Conservation (phyloP, 2,113 vertebrate genomes). For the Gavia stellata region DNA sequence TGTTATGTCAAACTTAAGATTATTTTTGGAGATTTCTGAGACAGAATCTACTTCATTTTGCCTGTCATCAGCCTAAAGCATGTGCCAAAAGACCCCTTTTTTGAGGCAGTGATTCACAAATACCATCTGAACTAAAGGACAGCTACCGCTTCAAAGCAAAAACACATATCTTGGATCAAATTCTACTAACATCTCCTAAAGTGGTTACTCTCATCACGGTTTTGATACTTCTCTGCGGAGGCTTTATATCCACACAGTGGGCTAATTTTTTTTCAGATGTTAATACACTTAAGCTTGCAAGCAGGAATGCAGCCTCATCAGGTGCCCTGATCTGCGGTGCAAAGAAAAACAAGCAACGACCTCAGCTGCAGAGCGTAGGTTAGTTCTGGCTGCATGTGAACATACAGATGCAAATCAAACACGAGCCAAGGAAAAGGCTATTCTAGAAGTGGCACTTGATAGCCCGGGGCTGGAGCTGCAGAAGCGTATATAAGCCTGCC, state of each 20-base stretch:
- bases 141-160: constrained; percentile 22
- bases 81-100: constrained; percentile 54
- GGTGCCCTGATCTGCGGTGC: background rate
- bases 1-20: constrained; percentile 57
- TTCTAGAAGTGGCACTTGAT: constrained; percentile 32
- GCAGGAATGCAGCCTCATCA: background rate
- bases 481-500: background rate
- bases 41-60: constrained; percentile 56
- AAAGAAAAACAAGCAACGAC: background rate
- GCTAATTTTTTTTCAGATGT: background rate
- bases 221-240: background rate
- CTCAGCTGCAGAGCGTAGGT: background rate
- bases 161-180: constrained; percentile 33
- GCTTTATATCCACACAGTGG: background rate
- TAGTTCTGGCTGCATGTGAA: constrained; percentile 7
- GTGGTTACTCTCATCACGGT: background rate
- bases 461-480: constrained; percentile 23
- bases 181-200: constrained; percentile 13
- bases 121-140: constrained; percentile 44
- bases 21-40: constrained; percentile 62
- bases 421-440: background rate
- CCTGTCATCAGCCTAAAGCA: constrained; percentile 52
- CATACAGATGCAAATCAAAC: constrained; percentile 21
- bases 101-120: constrained; percentile 24
- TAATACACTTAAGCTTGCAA: background rate